Evolutionary conservation across 2,797 vertebrate species (phyloP).

Genomic region (Tangara arthus): DNA sequence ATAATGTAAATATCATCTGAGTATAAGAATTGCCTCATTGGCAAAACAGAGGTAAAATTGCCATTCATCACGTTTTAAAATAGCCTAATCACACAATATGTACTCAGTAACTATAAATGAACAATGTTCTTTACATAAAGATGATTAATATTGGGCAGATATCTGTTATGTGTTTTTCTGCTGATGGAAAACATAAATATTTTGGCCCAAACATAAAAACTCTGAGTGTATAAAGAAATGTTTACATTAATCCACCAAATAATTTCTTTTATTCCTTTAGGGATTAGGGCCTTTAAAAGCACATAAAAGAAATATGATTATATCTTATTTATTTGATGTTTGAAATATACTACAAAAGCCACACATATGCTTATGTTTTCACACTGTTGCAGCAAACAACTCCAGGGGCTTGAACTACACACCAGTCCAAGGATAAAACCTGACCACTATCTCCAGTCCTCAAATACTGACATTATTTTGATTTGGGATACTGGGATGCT

Average conservation of each 20-base stretch:
- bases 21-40: slow-evolving; percentile 4
- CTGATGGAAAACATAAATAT: slow-evolving; percentile 12
- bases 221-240: not conserved
- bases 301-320: not conserved
- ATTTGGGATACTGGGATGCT: not conserved
- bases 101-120: not conserved
- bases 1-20: slow-evolving; percentile 39
- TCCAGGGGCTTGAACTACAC: not conserved
- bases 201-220: not conserved
- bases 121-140: not conserved
- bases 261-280: not conserved
- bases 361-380: not conserved
- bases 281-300: not conserved
- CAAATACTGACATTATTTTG: not conserved
- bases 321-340: not conserved
- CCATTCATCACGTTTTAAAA: slow-evolving; percentile 5
- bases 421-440: fast-evolving
- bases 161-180: not conserved
- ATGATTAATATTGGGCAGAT: slow-evolving; percentile 16
- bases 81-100: not conserved
- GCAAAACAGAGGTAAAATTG: not conserved
- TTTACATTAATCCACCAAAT: not conserved
- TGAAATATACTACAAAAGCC: not conserved
- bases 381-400: not conserved
- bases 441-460: not conserved